phyloP scores from a whole-genome alignment of 2,888 invertebrate species.

The Epirrhoe tristata region DNA sequence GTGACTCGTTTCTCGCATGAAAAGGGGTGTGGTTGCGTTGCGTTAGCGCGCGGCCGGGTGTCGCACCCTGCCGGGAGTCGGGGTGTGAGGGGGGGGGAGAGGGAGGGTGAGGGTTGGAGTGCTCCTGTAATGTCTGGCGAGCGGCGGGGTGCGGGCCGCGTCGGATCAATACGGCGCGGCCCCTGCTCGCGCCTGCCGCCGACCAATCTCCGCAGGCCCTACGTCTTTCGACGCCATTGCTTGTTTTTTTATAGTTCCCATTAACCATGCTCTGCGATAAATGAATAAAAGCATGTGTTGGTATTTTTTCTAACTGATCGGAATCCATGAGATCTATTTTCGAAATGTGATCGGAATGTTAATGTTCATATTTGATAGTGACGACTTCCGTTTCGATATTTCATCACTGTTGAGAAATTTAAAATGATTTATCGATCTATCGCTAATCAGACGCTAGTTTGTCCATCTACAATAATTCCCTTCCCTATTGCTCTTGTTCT shows the following conservation, averaged over 20 bases:
- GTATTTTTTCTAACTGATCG: slow-evolving; percentile 50
- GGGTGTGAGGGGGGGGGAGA: slow-evolving; percentile 40
- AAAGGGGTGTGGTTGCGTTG: slow-evolving; percentile 82
- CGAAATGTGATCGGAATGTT: slow-evolving; percentile 41
- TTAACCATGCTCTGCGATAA: slow-evolving; percentile 80
- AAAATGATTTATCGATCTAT: background rate
- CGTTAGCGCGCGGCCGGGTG: slow-evolving; percentile 55
- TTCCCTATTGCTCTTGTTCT: too few relatives aligned
- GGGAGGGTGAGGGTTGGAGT: slow-evolving; percentile 69
- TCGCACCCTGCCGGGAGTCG: slow-evolving; percentile 57
- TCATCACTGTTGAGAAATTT: slow-evolving; percentile 1
- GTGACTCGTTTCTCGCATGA: slow-evolving; percentile 76
- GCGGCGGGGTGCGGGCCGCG: slow-evolving; percentile 56
- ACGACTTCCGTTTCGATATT: slow-evolving; percentile 30
- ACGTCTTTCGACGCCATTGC: slow-evolving; percentile 83
- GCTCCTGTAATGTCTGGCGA: slow-evolving; percentile 76
- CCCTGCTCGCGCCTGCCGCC: slow-evolving; percentile 62
- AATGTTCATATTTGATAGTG: slow-evolving; percentile 34
- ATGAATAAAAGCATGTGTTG: slow-evolving; percentile 80
- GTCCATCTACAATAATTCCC: too few relatives aligned
- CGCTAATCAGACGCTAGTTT: too few relatives aligned
- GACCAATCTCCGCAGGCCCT: slow-evolving; percentile 81
- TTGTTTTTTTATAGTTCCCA: slow-evolving; percentile 82
- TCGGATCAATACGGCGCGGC: slow-evolving; percentile 75
- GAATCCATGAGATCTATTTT: slow-evolving; percentile 48